A percentile compares a stretch with the other conserved stretches of the same genome.
These are phyloP conservation scores for Oryzias dopingdopingensis DNA, from an alignment of 2,797 vertebrate genomes.

Conservation along the genomic window DNA sequence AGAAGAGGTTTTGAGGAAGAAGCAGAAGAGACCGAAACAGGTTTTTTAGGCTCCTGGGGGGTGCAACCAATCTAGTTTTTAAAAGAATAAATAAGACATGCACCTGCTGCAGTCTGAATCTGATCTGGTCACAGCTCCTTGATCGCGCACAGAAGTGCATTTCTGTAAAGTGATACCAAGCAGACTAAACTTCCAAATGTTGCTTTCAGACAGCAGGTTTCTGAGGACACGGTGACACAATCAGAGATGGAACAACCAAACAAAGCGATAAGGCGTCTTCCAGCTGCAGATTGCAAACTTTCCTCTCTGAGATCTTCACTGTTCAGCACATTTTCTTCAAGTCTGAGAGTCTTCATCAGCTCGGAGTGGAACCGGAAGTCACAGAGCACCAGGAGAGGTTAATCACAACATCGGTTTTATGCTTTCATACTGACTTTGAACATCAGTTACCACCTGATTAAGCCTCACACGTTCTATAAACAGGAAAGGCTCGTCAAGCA, in stretches of 20 bases:
- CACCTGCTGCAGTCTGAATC: conserved; percentile 12
- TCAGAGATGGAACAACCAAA: conserved; percentile 31
- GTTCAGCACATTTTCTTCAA: neutral
- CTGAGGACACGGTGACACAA: conserved; percentile 43
- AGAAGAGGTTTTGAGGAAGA: neutral
- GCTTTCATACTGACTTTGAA: conserved; percentile 53
- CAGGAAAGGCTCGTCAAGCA: conserved; percentile 69
- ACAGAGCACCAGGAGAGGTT: conserved; percentile 16
- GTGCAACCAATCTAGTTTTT: neutral
- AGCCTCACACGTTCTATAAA: conserved; percentile 66
- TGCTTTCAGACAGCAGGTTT: conserved; percentile 27
- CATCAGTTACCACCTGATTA: conserved; percentile 65
- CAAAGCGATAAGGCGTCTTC: conserved; percentile 33
- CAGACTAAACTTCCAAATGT: conserved; percentile 54
- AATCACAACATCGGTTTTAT: conserved; percentile 57
- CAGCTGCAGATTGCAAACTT: conserved; percentile 12
- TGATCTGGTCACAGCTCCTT: conserved; percentile 4
- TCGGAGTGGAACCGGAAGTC: conserved; percentile 11
- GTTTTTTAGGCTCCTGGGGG: neutral
- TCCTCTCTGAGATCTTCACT: neutral
- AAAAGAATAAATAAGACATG: neutral
- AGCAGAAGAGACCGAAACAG: neutral
- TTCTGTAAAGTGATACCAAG: conserved; percentile 6
- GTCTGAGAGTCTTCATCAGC: conserved; percentile 2
- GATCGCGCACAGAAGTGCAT: conserved; percentile 4